Conservation (phyloP, 2,888 invertebrate genomes). For the Hirudinaria manillensis region DNA sequence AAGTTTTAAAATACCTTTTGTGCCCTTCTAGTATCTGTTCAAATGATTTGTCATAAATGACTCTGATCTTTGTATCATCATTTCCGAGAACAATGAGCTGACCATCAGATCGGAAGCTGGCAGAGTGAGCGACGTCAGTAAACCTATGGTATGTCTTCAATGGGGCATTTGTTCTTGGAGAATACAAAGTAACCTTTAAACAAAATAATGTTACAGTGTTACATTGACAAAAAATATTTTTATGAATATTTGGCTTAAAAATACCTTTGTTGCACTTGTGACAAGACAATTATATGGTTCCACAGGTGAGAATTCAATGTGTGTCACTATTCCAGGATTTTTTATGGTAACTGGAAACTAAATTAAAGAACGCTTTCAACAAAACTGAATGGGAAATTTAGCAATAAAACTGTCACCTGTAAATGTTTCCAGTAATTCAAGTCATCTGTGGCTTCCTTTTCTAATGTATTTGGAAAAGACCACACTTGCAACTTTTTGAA, state of each 20-base stretch:
- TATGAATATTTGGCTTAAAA: constrained; percentile 29
- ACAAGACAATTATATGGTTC: constrained; percentile 86
- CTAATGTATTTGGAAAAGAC: constrained; percentile 1
- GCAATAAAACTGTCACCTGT: constrained; percentile 60
- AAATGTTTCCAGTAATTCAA: constrained; percentile 80
- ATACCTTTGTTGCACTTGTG: constrained; percentile 80
- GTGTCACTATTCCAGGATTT: constrained; percentile 85
- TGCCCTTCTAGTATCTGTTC: constrained; percentile 70
- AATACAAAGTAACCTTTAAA: constrained; percentile 48
- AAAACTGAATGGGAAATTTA: not conserved
- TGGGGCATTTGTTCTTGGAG: constrained; percentile 44
- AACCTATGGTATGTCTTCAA: constrained; percentile 50
- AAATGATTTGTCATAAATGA: constrained; percentile 81
- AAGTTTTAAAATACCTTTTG: constrained; percentile 47
- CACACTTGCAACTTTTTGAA: constrained; percentile 29
- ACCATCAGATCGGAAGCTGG: constrained; percentile 54
- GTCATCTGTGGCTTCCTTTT: constrained; percentile 67
- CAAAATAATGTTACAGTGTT: not conserved
- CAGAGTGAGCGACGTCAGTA: constrained; percentile 52
- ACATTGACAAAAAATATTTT: too few species aligned
- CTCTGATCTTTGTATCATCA: constrained; percentile 76
- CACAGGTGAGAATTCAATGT: constrained; percentile 80
- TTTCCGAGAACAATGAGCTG: constrained; percentile 69
- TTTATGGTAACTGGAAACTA: constrained; percentile 79
- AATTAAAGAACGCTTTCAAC: constrained; percentile 41